Evolutionary conservation across 2,888 invertebrate species (phyloP).

Genomic region (Yponomeuta malinellus): DNA sequence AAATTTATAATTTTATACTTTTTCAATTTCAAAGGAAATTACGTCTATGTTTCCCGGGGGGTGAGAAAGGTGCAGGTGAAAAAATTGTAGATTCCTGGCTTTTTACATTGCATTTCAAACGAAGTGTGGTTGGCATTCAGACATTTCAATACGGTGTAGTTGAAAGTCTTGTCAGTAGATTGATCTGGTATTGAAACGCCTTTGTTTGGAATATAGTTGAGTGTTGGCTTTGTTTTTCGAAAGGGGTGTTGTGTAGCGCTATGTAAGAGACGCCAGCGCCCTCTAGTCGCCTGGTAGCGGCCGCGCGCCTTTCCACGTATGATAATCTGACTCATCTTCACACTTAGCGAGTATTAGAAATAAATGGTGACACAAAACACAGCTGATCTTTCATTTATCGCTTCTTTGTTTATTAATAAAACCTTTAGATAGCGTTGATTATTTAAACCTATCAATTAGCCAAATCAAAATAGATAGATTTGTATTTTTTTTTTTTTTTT

Average conservation of each 20-base stretch:
- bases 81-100: conserved; percentile 33
- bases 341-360: conserved; percentile 67
- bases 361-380: conserved; percentile 67
- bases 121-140: background rate
- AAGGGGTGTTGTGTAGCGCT: background rate
- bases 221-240: conserved; percentile 1
- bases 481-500: conserved; percentile 33
- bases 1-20: conserved; percentile 1
- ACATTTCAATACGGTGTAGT: background rate
- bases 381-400: conserved; percentile 72
- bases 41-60: conserved; percentile 42
- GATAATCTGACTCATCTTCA: conserved; percentile 67
- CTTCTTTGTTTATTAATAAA: conserved; percentile 40
- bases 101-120: conserved; percentile 26
- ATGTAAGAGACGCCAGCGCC: conserved; percentile 39
- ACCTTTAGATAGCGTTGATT: conserved; percentile 31
- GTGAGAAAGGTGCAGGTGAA: conserved; percentile 8
- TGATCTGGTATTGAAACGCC: conserved; percentile 6
- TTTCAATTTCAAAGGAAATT: conserved; percentile 8
- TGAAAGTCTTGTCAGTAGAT: background rate
- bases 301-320: conserved; percentile 61
- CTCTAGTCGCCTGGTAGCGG: conserved; percentile 52
- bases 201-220: conserved; percentile 5
- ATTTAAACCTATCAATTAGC: background rate
- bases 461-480: conserved; percentile 34